A percentile compares a stretch with the other conserved stretches of the same genome.
phyloP scores from a whole-genome alignment of 2,888 invertebrate genomes.

The Parelbella ahira region DNA sequence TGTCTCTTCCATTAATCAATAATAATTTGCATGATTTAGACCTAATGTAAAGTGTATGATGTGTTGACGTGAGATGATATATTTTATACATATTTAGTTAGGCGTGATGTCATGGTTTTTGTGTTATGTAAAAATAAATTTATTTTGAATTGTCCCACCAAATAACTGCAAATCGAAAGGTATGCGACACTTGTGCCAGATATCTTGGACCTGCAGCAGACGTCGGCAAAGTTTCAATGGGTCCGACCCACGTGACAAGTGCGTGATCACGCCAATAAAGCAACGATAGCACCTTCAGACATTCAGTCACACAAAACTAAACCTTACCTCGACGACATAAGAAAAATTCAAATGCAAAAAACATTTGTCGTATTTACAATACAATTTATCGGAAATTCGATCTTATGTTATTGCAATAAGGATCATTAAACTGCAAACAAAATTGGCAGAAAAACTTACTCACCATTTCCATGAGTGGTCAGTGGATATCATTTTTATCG shows the following conservation, averaged over 20 bases:
- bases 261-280: constrained; percentile 68
- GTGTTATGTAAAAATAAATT: no score
- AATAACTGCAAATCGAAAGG: constrained; percentile 15
- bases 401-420: constrained; percentile 19
- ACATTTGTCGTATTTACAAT: constrained; percentile 6
- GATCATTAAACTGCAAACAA: neutral
- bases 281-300: constrained; percentile 22
- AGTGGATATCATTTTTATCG: constrained; percentile 27
- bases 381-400: constrained; percentile 17
- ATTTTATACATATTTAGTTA: no score
- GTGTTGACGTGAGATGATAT: no score
- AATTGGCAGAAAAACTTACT: constrained; percentile 29
- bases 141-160: no score
- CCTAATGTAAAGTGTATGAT: no score
- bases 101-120: no score
- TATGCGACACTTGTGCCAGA: constrained; percentile 28
- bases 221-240: constrained; percentile 58
- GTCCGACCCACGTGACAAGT: constrained; percentile 57
- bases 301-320: constrained; percentile 12
- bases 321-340: constrained; percentile 21
- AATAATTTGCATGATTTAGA: no score
- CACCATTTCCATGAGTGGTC: constrained; percentile 30
- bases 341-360: constrained; percentile 1
- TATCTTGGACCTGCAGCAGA: constrained; percentile 44
- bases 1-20: no score